A percentile compares a stretch with the other conserved stretches of the same genome.
These are phyloP conservation scores for Corythornis madagascariensis DNA, from an alignment of 2,113 vertebrate genomes.

Conservation along the genomic window DNA sequence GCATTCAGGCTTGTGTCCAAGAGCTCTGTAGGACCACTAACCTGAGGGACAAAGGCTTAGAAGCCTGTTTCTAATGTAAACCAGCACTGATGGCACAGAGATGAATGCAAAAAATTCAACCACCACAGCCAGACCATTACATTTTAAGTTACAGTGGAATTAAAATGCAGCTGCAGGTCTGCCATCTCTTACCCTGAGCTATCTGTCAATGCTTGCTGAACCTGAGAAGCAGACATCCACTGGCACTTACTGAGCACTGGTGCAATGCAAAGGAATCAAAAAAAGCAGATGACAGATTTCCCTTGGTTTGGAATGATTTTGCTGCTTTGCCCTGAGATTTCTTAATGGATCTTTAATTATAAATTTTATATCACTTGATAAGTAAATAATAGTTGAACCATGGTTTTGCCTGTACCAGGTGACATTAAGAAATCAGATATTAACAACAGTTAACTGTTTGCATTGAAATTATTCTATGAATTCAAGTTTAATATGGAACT, in stretches of 20 bases:
- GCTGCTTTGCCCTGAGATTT: background rate
- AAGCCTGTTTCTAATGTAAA: conserved; percentile 44
- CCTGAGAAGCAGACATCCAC: background rate
- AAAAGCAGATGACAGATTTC: background rate
- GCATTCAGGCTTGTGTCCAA: conserved; percentile 36
- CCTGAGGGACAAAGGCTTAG: background rate
- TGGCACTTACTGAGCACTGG: background rate
- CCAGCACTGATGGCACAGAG: background rate
- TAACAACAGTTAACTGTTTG: background rate
- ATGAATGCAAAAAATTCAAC: background rate
- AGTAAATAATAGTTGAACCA: background rate
- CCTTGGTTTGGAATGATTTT: background rate
- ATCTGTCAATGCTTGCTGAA: background rate
- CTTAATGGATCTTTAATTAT: background rate
- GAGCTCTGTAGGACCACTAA: conserved; percentile 20
- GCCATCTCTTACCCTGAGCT: background rate
- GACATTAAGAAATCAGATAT: background rate
- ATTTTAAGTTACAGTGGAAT: background rate
- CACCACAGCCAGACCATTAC: background rate
- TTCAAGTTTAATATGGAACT: background rate
- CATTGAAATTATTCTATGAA: background rate
- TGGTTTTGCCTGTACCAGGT: background rate
- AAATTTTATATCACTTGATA: background rate
- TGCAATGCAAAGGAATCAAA: background rate
- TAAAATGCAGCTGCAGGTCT: background rate